Conservation (phyloP, 2,797 vertebrate genomes). For the Anisognathus igniventris region DNA sequence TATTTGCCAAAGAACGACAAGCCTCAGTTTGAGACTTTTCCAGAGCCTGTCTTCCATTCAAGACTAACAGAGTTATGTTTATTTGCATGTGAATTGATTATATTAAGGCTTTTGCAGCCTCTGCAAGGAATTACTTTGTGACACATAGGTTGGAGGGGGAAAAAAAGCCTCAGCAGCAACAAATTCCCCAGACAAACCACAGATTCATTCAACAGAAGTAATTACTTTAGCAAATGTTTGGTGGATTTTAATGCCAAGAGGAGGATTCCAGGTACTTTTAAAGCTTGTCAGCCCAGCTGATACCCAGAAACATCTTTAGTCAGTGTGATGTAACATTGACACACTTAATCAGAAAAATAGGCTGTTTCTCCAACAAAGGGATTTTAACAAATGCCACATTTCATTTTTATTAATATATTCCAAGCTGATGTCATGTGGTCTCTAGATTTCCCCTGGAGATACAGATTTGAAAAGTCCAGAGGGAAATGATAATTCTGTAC, state of each 20-base stretch:
- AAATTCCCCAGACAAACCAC: not conserved
- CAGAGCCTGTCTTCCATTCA: not conserved
- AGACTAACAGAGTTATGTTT: not conserved
- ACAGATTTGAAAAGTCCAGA: not conserved
- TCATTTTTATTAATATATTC: constrained; percentile 3
- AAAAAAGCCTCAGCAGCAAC: not conserved
- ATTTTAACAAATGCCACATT: not conserved
- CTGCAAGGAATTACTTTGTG: not conserved
- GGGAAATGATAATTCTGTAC: not conserved
- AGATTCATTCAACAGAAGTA: constrained; percentile 26
- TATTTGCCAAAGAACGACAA: not conserved
- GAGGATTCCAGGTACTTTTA: constrained; percentile 30
- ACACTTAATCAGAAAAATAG: not conserved
- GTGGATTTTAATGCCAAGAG: constrained; percentile 7
- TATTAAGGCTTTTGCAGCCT: not conserved
- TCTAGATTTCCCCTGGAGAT: not conserved
- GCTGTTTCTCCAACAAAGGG: not conserved
- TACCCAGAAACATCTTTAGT: not conserved
- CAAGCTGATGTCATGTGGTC: not conserved
- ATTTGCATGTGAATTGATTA: not conserved
- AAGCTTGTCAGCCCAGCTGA: not conserved
- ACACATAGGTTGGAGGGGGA: not conserved
- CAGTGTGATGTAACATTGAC: not conserved
- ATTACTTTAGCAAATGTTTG: constrained; percentile 61
- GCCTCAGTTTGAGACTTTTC: not conserved